A percentile compares a stretch with the other conserved stretches of the same genome.
These are phyloP conservation scores for Pinctada fucata DNA, from an alignment of 2,888 invertebrate genomes.

Conservation along the genomic window DNA sequence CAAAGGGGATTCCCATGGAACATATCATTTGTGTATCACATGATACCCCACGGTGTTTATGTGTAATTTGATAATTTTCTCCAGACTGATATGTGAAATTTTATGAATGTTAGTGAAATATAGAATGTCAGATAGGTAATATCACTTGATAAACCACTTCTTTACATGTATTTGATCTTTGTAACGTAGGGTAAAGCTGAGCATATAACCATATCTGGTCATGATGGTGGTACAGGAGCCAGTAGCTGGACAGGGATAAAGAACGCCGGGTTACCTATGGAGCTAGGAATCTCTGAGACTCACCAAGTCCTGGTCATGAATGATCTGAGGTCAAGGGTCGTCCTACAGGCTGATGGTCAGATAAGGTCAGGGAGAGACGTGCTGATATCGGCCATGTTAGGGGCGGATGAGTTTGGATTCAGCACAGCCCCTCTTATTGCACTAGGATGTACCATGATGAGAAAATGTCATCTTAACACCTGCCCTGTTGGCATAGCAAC, in stretches of 20 bases:
- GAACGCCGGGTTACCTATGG: constrained; percentile 98
- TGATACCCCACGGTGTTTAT: no score
- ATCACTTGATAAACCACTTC: no score
- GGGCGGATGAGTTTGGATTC: constrained; percentile 99
- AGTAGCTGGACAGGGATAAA: constrained; percentile 99
- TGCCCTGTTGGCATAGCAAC: constrained; percentile 99
- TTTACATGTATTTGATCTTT: no score
- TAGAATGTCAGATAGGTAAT: no score
- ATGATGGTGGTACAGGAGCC: constrained; percentile 99
- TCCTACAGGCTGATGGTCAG: constrained; percentile 91
- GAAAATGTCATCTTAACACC: constrained; percentile 99
- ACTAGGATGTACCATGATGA: constrained; percentile 99
- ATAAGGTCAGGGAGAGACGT: constrained; percentile 96
- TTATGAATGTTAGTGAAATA: no score
- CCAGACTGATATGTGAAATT: no score
- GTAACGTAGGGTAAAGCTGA: constrained; percentile 97
- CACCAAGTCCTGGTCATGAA: constrained; percentile 97
- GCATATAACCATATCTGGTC: constrained; percentile 98
- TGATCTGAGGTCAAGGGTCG: constrained; percentile 93
- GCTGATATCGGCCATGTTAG: constrained; percentile 94
- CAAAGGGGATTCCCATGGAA: no score
- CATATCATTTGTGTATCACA: no score
- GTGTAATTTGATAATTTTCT: no score
- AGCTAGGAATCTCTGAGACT: constrained; percentile 97
- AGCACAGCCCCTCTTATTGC: constrained; percentile 98